Percentiles rank a stretch among this genome's conserved stretches.
These are phyloP conservation scores for Hemistola chrysoprasaria DNA, from an alignment of 2,888 invertebrate genomes.

Conservation along the genomic window DNA sequence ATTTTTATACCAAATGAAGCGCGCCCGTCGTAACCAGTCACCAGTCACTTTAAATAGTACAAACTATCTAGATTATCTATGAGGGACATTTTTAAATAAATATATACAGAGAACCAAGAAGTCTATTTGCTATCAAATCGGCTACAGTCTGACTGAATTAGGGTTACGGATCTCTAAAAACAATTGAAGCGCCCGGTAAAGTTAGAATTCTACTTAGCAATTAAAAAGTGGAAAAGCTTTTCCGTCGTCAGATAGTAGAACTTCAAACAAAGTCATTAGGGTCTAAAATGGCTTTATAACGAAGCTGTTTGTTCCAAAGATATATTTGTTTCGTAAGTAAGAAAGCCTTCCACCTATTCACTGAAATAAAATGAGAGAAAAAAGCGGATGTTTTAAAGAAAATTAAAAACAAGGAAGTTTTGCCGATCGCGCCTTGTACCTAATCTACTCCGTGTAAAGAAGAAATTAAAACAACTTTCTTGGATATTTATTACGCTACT, in stretches of 20 bases:
- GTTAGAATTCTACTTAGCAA: constrained; percentile 61
- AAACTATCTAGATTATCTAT: too few relatives aligned
- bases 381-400: constrained; percentile 78
- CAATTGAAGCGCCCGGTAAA: constrained; percentile 48
- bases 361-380: constrained; percentile 73
- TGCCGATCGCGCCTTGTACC: constrained; percentile 72
- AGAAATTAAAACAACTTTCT: constrained; percentile 81
- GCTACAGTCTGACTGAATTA: constrained; percentile 24
- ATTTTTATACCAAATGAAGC: too few relatives aligned
- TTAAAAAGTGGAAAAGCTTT: constrained; percentile 61
- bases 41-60: too few relatives aligned
- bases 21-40: too few relatives aligned
- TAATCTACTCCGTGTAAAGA: constrained; percentile 77
- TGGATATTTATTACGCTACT: constrained; percentile 79
- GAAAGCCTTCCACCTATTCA: constrained; percentile 74
- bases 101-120: background rate
- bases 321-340: constrained; percentile 71
- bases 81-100: too few relatives aligned
- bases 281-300: constrained; percentile 49
- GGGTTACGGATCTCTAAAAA: constrained; percentile 44
- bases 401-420: constrained; percentile 81
- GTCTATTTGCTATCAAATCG: constrained; percentile 6
- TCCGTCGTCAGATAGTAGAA: constrained; percentile 50
- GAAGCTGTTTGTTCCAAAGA: constrained; percentile 54
- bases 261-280: constrained; percentile 48